Base-by-base conservation (phyloP, 2,113 vertebrate species). In the Calyptommatus sinebrachiatus region DNA sequence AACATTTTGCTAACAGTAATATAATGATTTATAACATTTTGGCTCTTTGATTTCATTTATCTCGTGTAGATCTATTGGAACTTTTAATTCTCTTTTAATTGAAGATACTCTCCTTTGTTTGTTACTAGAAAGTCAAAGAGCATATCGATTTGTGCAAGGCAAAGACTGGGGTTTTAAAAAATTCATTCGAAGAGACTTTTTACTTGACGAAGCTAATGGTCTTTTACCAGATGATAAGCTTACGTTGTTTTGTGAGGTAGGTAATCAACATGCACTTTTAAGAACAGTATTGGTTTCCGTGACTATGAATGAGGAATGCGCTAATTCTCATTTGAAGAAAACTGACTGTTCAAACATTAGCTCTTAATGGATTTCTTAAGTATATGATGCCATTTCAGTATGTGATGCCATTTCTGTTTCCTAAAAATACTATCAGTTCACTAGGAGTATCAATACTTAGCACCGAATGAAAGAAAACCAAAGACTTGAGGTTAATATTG, bases 91-190 rank as follows among this genome's bases (percentile, higher is more conserved):
- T 80, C 14, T 57, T 88, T 67, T 79, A 26, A 83, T 83, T 91
- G 53, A 78, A 0, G 18, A 0, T 71, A 24, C 35, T 73, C 60
- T 18, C 35, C 8, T 87, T 57, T 92, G 1, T 91, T 91, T 85
- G 84, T 76, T 78, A 45, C 83, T 93, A 99, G 98, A 99, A 97
- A 99, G 98, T 97, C 98, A 99, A 97, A 98, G 98, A 97, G 98
- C 98, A 0, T 99, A 99, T 96, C 96, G 98, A 89, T 99, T 99
- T 95, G 97, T 99, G 87, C 98, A 99, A 95, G 97, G 98, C 88
- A 99, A 99, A 90, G 98, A 99, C 93, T 99, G 98, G 98, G 98
- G 98, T 71, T 99, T 99, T 95, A 99, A 99, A 95, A 99, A 99
- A 91, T 99, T 99, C 91, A 99, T 99, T 91, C 93, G 98, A 90